Evolutionary conservation across 2,113 vertebrate species (phyloP), one percentile per base, ranked within the genome.

Genomic region (Bombycilla garrulus): DNA sequence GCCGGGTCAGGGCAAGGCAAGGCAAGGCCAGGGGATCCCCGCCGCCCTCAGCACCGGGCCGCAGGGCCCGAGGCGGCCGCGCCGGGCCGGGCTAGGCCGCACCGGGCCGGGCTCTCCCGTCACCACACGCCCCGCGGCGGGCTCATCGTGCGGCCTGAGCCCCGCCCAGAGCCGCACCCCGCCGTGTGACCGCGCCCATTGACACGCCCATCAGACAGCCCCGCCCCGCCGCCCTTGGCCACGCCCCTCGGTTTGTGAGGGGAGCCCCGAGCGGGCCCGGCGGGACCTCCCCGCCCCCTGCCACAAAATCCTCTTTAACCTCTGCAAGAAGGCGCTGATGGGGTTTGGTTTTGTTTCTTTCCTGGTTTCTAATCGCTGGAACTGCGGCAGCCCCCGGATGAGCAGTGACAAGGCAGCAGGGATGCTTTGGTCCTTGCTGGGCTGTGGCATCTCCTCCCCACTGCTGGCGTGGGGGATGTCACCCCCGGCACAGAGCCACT

Each of bases 201-300:
- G 0, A 0, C 2, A 0, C 11, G 1, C 31, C 2, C n/a, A n/a
- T n/a, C n/a, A n/a, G n/a, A n/a, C n/a, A 54, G 19, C 53, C 9
- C 36, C 26, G 18, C 26, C 38, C 36, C 3, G 4, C 2, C 0
- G 0, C 8, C 13, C 14, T 11, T 33, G 24, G 33, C 10, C 62
- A 5, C 62, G 62, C 53, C 29, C 38, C 42, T 42, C 42, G 42
- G 42, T 14, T 16, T 16, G 42, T 42, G 42, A 42, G 42, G 42
- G 42, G 42, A 42, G 42, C 42, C 42, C 42, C 42, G 42, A 16
- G 13, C 42, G 42, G 12, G 42, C 10, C 42, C 42, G 11, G 42
- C 12, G 38, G 38, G 38, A 38, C 42, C 42, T 14, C 42, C 42
- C 11, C 42, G 13, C 42, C 15, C 3, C 26, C 33, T 2, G 65